phyloP scores from a whole-genome alignment of 2,888 invertebrate species.

The Apantesis nais region DNA sequence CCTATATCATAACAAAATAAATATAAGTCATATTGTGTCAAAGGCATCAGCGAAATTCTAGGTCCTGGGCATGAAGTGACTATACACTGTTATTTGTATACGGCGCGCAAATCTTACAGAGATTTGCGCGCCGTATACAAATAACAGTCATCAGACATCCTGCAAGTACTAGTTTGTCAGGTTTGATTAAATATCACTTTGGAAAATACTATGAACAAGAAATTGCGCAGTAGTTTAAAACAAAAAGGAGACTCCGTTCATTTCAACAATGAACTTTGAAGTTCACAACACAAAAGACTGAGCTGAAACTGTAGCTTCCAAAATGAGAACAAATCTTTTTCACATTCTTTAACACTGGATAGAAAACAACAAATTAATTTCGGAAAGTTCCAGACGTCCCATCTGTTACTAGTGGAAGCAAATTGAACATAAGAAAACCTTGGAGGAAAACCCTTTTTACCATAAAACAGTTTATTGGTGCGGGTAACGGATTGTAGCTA shows the following conservation, averaged over 20 bases:
- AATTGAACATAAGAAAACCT: slow-evolving; percentile 32
- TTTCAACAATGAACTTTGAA: not conserved
- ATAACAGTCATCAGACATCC: no score
- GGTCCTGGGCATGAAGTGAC: not conserved
- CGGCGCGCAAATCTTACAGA: no score
- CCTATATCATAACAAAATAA: not conserved
- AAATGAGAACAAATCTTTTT: not conserved
- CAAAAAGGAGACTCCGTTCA: not conserved
- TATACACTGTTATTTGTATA: not conserved
- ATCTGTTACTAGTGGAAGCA: slow-evolving; percentile 28
- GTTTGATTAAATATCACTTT: not conserved
- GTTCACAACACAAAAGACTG: not conserved
- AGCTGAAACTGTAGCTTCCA: not conserved
- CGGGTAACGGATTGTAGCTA: not conserved
- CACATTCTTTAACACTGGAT: not conserved
- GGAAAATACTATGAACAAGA: not conserved
- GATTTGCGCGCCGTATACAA: no score
- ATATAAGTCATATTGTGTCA: no score
- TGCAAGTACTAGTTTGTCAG: not conserved
- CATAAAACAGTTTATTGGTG: slow-evolving; percentile 36
- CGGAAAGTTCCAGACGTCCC: slow-evolving; percentile 20
- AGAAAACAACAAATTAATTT: slow-evolving; percentile 6
- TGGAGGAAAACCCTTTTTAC: slow-evolving; percentile 38
- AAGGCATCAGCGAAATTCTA: no score
- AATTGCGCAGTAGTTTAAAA: not conserved